phyloP scores from a whole-genome alignment of 2,888 invertebrate genomes.

The Eupeodes luniger region DNA sequence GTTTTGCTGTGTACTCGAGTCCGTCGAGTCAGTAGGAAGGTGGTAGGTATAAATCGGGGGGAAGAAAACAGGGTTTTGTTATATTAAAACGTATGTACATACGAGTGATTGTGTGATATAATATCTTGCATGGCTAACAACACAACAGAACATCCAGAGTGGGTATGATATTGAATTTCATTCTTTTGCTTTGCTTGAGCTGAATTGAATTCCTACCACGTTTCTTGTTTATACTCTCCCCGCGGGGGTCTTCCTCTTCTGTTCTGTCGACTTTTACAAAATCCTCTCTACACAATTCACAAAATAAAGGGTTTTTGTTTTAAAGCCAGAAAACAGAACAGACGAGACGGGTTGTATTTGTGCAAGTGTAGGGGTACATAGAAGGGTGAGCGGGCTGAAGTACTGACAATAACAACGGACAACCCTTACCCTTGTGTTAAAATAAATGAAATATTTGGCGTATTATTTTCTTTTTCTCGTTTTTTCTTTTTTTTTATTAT shows the following conservation, averaged over 20 bases:
- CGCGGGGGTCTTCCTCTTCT: not conserved
- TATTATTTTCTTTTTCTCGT: slow-evolving; percentile 21
- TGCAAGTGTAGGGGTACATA: not conserved
- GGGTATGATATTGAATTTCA: slow-evolving; percentile 71
- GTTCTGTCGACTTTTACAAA: not conserved
- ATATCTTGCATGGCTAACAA: slow-evolving; percentile 58
- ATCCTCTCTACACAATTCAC: not conserved
- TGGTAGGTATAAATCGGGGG: not conserved
- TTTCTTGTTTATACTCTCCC: slow-evolving; percentile 41
- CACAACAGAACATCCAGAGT: not conserved
- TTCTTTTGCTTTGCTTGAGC: slow-evolving; percentile 61
- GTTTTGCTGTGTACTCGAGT: not conserved
- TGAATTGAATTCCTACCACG: slow-evolving; percentile 69
- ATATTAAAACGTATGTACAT: slow-evolving; percentile 6
- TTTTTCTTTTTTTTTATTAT: not conserved
- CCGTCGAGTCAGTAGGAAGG: not conserved
- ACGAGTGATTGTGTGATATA: slow-evolving; percentile 43
- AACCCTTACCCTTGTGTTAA: slow-evolving; percentile 54
- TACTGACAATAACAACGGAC: slow-evolving; percentile 8
- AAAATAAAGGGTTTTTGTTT: slow-evolving; percentile 60
- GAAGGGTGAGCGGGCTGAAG: not conserved
- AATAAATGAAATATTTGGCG: slow-evolving; percentile 61
- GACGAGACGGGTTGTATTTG: not conserved
- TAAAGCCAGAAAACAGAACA: slow-evolving; percentile 20
- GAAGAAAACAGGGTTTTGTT: slow-evolving; percentile 5